A percentile compares a stretch with the other conserved stretches of the same genome.
phyloP scores from a whole-genome alignment of 2,888 invertebrate species.

The Aplocera efformata region DNA sequence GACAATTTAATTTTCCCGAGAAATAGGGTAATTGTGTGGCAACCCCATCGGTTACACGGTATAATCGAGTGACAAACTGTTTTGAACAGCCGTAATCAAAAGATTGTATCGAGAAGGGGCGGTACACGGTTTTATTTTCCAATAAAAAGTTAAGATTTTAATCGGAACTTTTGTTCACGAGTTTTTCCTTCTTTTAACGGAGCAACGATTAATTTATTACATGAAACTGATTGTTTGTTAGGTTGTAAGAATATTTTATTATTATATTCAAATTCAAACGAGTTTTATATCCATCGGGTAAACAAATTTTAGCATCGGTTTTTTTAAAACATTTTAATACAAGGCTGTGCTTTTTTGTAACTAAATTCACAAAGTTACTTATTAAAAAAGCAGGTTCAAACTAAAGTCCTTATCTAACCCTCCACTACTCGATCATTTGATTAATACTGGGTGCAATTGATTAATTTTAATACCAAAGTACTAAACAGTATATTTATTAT shows the following conservation, averaged over 20 bases:
- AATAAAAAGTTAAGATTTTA: slow-evolving; percentile 17
- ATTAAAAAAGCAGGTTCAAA: no score
- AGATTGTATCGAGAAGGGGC: slow-evolving; percentile 35
- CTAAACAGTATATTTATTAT: no score
- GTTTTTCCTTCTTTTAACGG: slow-evolving; percentile 7
- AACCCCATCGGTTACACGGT: slow-evolving; percentile 61
- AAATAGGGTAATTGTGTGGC: slow-evolving; percentile 66
- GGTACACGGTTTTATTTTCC: slow-evolving; percentile 32
- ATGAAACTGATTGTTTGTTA: neutral
- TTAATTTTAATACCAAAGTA: no score
- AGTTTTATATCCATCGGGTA: no score
- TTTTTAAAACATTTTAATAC: no score
- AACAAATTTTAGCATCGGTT: neutral
- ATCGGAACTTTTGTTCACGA: slow-evolving; percentile 16
- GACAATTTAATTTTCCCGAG: slow-evolving; percentile 68
- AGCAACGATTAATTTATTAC: neutral
- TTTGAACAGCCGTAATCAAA: slow-evolving; percentile 62
- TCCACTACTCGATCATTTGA: no score
- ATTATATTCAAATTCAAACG: no score
- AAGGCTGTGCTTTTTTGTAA: no score
- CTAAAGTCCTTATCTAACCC: no score
- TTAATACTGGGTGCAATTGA: no score
- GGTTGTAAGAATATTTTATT: no score
- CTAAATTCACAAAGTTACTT: no score
- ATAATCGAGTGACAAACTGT: slow-evolving; percentile 77